Percentiles rank a stretch among this genome's conserved stretches.
Conservation (phyloP, 2,113 vertebrate species). For the Albula goreensis region DNA sequence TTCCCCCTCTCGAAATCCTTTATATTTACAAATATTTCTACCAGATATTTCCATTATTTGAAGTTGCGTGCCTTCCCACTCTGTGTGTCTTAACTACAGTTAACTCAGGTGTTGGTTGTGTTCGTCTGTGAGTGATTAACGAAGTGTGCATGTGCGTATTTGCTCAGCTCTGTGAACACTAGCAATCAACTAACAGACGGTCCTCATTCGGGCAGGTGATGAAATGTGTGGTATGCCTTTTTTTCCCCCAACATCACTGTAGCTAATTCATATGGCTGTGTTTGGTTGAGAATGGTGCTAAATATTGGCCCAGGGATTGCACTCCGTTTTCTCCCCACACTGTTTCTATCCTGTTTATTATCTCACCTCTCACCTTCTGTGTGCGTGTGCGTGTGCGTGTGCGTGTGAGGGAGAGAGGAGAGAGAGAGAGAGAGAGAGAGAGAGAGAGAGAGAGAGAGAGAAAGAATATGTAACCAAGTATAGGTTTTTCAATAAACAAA, state of each 20-base stretch:
- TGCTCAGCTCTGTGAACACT: constrained; percentile 35
- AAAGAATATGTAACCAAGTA: no score
- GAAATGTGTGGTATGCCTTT: constrained; percentile 62
- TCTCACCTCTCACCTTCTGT: neutral
- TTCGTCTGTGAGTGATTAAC: constrained; percentile 3
- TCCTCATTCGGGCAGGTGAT: constrained; percentile 66
- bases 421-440: no score
- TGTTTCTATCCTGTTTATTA: constrained; percentile 9
- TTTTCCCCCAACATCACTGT: constrained; percentile 57
- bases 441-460: no score
- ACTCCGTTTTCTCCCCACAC: constrained; percentile 56
- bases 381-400: constrained; percentile 10
- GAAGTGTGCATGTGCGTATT: neutral
- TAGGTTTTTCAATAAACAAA: neutral
- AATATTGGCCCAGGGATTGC: constrained; percentile 69
- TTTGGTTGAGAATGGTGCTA: constrained; percentile 54
- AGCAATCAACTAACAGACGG: constrained; percentile 56
- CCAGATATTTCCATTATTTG: no score
- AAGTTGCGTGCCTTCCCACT: no score
- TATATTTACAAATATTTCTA: no score
- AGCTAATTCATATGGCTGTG: constrained; percentile 54
- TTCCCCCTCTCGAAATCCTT: no score
- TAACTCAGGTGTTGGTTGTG: constrained; percentile 1
- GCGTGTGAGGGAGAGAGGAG: no score
- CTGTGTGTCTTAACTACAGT: no score